Conservation (phyloP, 2,113 vertebrate species). For the Manacus vitellinus region DNA sequence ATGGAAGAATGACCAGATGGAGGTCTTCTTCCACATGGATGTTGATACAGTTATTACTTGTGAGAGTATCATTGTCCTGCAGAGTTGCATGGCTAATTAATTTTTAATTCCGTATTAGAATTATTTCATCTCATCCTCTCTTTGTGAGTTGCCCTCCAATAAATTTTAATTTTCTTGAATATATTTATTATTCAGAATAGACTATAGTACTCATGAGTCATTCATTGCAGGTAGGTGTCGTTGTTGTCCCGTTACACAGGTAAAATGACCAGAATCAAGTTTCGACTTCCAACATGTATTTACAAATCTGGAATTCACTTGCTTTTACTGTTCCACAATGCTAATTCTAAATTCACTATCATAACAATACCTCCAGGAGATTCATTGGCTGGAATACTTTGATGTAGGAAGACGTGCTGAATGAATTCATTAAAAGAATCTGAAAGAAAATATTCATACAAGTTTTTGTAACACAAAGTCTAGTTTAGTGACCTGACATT, state of each 20-base stretch:
- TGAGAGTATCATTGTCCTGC: background rate
- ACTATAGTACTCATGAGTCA: background rate
- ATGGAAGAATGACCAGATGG: background rate
- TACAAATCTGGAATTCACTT: background rate
- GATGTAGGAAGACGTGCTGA: background rate
- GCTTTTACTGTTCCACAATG: background rate
- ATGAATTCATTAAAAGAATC: background rate
- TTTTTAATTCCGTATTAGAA: conserved; percentile 36
- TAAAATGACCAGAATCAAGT: background rate
- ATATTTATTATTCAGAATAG: conserved; percentile 24
- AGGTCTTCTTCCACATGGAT: background rate
- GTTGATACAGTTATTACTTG: background rate
- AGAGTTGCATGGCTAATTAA: conserved; percentile 30
- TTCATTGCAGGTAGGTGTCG: background rate
- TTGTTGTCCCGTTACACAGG: background rate
- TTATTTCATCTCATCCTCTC: conserved; percentile 19
- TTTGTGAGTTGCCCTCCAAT: conserved; percentile 14
- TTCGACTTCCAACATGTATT: background rate
- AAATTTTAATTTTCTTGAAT: conserved; percentile 35
- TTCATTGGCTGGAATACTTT: background rate
- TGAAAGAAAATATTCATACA: background rate
- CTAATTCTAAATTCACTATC: background rate
- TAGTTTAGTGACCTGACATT: background rate
- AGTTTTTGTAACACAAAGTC: background rate
- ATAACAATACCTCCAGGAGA: background rate